Evolutionary conservation across 2,113 vertebrate species (phyloP).

Genomic region (Jaculus jaculus): DNA sequence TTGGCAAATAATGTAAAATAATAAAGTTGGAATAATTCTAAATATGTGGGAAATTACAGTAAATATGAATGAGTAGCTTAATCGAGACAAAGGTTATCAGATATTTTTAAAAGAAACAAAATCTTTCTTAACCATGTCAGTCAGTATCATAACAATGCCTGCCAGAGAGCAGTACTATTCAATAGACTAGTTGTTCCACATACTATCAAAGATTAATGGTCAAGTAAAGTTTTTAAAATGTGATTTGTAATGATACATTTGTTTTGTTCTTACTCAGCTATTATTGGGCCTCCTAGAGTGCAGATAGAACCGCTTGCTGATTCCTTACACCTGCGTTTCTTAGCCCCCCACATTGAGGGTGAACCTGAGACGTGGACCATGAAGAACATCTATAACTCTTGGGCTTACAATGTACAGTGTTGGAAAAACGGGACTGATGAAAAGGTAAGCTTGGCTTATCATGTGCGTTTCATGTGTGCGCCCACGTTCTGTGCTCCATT

Average conservation of each 20-base stretch:
- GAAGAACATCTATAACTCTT: slow-evolving; percentile 67
- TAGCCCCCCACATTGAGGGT: slow-evolving; percentile 67
- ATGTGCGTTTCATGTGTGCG: fast-evolving
- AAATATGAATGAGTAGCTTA: neutral
- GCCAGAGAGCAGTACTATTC: neutral
- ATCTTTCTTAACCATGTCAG: neutral
- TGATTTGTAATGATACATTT: neutral
- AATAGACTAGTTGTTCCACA: neutral
- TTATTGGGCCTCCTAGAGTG: slow-evolving; percentile 80
- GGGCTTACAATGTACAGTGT: slow-evolving; percentile 80
- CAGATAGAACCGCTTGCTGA: slow-evolving; percentile 72
- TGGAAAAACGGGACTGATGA: slow-evolving; percentile 78
- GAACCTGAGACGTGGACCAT: slow-evolving; percentile 65
- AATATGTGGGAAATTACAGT: neutral
- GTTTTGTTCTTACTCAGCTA: slow-evolving; percentile 66
- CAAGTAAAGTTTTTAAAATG: neutral
- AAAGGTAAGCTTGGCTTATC: slow-evolving; percentile 49
- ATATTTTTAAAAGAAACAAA: neutral
- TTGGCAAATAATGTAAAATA: slow-evolving; percentile 18
- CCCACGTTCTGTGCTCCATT: neutral
- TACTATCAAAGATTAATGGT: neutral
- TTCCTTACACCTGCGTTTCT: slow-evolving; percentile 81
- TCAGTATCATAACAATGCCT: neutral
- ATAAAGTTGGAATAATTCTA: neutral
- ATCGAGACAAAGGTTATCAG: neutral